phyloP scores from a whole-genome alignment of 2,797 vertebrate genomes.

The Crotalus adamanteus region DNA sequence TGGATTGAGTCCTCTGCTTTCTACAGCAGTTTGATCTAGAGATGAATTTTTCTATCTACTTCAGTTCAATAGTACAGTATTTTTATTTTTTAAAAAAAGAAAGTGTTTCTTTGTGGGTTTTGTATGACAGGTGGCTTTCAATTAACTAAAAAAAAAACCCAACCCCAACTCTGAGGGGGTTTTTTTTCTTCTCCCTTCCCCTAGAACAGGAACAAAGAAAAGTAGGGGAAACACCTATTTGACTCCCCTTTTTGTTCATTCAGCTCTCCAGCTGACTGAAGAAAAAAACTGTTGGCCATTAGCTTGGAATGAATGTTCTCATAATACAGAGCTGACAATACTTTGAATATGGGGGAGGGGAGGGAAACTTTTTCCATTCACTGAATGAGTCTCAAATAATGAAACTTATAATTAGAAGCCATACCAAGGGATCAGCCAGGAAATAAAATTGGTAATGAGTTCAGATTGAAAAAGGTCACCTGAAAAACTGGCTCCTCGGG shows the following conservation, averaged over 20 bases:
- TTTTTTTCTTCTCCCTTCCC: background rate
- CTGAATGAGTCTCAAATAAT: conserved; percentile 32
- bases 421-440: conserved; percentile 2
- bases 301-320: conserved; percentile 28
- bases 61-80: background rate
- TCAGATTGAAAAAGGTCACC: background rate
- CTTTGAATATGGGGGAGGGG: conserved; percentile 4
- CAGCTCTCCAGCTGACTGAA: background rate
- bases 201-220: background rate
- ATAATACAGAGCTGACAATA: conserved; percentile 24
- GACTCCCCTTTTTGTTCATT: background rate
- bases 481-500: background rate
- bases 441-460: conserved; percentile 18
- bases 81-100: background rate
- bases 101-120: background rate
- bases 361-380: conserved; percentile 15
- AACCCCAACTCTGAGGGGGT: background rate
- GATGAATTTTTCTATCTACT: background rate
- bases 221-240: background rate
- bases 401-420: conserved; percentile 39
- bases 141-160: background rate
- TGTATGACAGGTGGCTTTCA: background rate
- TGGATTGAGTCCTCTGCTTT: background rate
- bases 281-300: conserved; percentile 1
- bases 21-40: background rate